Evolutionary conservation across 92 coral and sea anemone genomes (phyloP), one percentile per base, ranked within the genome.

Genomic region (Virgularia gustaviana): DNA sequence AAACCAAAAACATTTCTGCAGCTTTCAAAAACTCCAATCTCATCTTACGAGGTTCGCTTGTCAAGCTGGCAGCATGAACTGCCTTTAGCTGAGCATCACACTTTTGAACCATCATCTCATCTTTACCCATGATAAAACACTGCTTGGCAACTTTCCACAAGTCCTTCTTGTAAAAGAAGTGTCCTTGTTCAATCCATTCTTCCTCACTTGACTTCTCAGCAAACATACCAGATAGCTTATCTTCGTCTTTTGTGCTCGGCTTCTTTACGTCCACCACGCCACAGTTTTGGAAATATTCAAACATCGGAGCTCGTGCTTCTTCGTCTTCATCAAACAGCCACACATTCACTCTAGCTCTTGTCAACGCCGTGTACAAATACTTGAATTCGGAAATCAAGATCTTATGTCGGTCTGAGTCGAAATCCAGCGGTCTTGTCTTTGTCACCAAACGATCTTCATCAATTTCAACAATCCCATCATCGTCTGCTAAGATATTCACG

Each of bases 251-350:
- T 12, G 75, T 71, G 47, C 73, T 78, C n/a, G 80, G 63, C 8
- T 70, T 54, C 2, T 76, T 82, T 43, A 87, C 88, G 29, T 89
- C 90, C 27, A 90, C 97, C 8, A 90, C 87, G 57, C 74, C 60
- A 19, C 84, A 82, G 34, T 70, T 80, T 52, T 83, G 88, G 77
- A 90, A 90, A 73, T 88, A 90, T 70, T 90, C 97, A 80, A 90
- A 90, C 83, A 88, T 83, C 9, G 97, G 95, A 16, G 87, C 83
- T 51, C 97, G 87, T 29, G 85, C 79, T 57, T 90, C 95, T 76
- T 88, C 90, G 63, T 88, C 94, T 49, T 90, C 83, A 33, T 90
- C 97, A 70, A 90, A 90, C 71, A 90, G 88, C 97, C 97, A 90
- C 58, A 90, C 97, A 49, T 90, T 90, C 56, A 88, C 97, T 44